A percentile compares a stretch with the other conserved stretches of the same genome.
Evolutionary conservation across 2,113 vertebrate genomes (phyloP).

Genomic region (Bujurquina vittata): DNA sequence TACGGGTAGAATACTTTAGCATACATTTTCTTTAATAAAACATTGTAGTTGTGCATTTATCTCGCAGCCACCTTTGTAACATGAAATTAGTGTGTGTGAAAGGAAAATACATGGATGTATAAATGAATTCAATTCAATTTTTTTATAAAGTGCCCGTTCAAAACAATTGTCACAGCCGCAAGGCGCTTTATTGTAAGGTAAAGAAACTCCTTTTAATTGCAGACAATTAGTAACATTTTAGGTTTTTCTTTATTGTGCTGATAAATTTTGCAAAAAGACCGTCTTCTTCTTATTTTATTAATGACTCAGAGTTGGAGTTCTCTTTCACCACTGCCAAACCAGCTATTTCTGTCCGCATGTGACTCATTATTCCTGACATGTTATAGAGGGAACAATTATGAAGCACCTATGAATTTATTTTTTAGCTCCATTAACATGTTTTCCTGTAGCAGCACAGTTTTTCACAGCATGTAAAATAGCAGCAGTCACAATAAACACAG

Average conservation of each 20-base stretch:
- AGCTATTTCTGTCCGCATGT: not conserved
- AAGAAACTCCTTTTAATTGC: not conserved
- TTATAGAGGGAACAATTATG: not conserved
- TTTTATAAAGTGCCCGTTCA: too few relatives aligned
- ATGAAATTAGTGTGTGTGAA: not conserved
- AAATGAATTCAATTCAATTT: not conserved
- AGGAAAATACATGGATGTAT: not conserved
- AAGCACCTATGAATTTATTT: not conserved
- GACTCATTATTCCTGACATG: not conserved
- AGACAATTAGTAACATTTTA: too few relatives aligned
- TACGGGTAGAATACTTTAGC: not conserved
- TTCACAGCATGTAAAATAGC: not conserved
- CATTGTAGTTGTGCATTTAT: not conserved
- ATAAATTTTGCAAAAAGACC: not conserved
- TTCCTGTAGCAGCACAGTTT: not conserved
- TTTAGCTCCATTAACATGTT: not conserved
- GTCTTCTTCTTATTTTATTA: not conserved
- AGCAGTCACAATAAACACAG: not conserved
- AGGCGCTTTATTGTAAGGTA: too few relatives aligned
- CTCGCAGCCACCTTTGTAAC: not conserved
- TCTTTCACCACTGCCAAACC: not conserved
- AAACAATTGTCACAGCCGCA: too few relatives aligned
- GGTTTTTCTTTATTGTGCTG: not conserved
- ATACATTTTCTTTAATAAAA: not conserved
- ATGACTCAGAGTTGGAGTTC: too few relatives aligned